phyloP scores from a whole-genome alignment of 2,797 vertebrate genomes.

The Onychomys leucogaster region DNA sequence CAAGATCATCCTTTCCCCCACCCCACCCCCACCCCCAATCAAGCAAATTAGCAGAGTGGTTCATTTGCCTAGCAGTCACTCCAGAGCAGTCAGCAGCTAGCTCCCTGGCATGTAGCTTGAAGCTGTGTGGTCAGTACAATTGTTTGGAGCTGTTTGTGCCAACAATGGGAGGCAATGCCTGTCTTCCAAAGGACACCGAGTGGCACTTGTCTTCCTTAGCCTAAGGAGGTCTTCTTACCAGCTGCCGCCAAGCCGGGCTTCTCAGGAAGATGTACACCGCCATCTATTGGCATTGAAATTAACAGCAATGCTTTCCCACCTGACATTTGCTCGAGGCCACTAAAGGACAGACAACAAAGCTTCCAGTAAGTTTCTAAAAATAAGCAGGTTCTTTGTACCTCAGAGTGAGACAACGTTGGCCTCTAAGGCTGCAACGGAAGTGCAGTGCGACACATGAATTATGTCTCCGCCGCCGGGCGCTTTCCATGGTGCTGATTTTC shows the following conservation, averaged over 20 bases:
- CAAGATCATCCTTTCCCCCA: conserved; percentile 75
- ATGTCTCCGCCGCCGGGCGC: conserved; percentile 5
- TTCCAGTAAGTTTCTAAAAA: conserved; percentile 80
- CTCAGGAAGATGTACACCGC: conserved; percentile 87
- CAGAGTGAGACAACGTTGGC: conserved; percentile 67
- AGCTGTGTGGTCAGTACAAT: conserved; percentile 41
- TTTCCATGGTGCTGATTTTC: conserved; percentile 71
- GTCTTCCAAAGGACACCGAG: conserved; percentile 62
- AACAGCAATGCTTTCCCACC: conserved; percentile 79
- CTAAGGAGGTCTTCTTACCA: conserved; percentile 7
- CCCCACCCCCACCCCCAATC: conserved; percentile 60
- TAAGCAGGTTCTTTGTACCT: conserved; percentile 72
- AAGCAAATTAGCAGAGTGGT: conserved; percentile 82
- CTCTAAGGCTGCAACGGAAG: conserved; percentile 68
- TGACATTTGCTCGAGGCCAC: background rate
- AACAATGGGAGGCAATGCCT: conserved; percentile 67
- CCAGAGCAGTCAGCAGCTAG: conserved; percentile 61
- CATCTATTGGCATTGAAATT: conserved; percentile 87
- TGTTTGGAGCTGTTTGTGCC: conserved; percentile 65
- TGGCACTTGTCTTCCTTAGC: conserved; percentile 80
- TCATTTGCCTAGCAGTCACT: conserved; percentile 78
- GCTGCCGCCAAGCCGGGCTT: conserved; percentile 41
- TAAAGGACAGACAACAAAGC: conserved; percentile 47
- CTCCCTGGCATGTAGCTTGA: conserved; percentile 63
- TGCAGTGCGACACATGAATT: conserved; percentile 66